Evolutionary conservation across 2,797 vertebrate species (phyloP).

Genomic region (Pantherophis vulpinus): DNA sequence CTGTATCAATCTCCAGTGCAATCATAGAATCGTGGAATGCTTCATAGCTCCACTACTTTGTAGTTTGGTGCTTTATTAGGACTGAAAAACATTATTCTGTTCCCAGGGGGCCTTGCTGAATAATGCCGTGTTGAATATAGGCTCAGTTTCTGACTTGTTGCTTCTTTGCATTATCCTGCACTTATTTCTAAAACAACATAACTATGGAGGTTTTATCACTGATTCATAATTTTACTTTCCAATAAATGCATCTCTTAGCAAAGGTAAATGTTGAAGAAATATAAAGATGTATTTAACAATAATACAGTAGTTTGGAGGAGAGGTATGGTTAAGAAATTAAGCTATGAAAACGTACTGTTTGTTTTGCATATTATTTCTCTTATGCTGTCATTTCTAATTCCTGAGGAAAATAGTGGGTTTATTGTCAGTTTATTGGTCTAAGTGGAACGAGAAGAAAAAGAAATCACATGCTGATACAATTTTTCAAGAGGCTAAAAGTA

Average conservation of each 20-base stretch:
- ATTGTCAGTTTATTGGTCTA: background rate
- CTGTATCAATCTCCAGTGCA: background rate
- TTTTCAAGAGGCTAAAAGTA: background rate
- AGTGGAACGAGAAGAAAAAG: background rate
- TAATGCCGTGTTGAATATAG: background rate
- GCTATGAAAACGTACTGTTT: background rate
- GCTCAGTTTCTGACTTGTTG: background rate
- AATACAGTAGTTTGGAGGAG: conserved; percentile 3
- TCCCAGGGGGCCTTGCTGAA: too few relatives aligned
- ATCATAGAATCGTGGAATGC: background rate
- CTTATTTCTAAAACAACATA: background rate
- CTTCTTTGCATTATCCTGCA: background rate
- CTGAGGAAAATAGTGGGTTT: background rate
- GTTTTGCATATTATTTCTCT: background rate
- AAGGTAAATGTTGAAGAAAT: background rate
- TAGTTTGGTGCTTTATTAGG: background rate
- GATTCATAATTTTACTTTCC: background rate
- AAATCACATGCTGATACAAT: background rate
- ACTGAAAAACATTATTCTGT: background rate
- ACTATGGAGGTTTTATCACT: background rate
- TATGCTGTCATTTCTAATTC: background rate
- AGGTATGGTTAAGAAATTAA: background rate
- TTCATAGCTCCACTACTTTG: background rate
- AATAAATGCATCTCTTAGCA: conserved; percentile 11
- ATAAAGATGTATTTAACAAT: background rate